Percentiles rank a stretch among this genome's conserved stretches.
phyloP scores from a whole-genome alignment of 1,140 invertebrate genomes.

The Papilio xuthus region DNA sequence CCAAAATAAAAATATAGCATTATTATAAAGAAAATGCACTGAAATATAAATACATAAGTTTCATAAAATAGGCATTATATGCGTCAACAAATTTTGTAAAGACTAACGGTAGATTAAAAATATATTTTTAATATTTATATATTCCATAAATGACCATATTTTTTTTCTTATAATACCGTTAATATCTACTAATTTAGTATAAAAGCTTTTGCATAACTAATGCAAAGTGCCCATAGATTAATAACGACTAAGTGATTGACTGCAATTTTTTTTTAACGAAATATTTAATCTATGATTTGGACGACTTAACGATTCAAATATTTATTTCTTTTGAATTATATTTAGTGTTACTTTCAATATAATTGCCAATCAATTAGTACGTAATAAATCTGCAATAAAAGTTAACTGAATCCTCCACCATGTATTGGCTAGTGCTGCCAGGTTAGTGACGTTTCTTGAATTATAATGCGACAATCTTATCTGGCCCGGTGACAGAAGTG shows the following conservation, averaged over 20 bases:
- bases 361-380: constrained; percentile 3
- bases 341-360: neutral
- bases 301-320: neutral
- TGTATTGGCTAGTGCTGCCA: constrained; percentile 19
- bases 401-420: constrained; percentile 6
- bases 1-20: constrained; percentile 67
- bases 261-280: too few relatives aligned
- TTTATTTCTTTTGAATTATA: neutral
- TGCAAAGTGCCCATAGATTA: neutral
- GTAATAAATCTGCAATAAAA: neutral
- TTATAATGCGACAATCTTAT: neutral
- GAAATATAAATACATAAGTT: constrained; percentile 4
- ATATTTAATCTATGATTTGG: neutral
- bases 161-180: constrained; percentile 8
- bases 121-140: neutral
- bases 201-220: constrained; percentile 31
- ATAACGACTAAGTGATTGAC: neutral
- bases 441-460: constrained; percentile 24
- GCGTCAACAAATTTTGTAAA: neutral
- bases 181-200: constrained; percentile 14
- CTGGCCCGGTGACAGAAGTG: neutral
- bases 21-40: constrained; percentile 44
- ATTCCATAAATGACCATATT: neutral
- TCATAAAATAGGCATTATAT: neutral
- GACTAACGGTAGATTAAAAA: neutral